Evolutionary conservation across 2,113 vertebrate species (phyloP).

Genomic region (Daubentonia madagascariensis): DNA sequence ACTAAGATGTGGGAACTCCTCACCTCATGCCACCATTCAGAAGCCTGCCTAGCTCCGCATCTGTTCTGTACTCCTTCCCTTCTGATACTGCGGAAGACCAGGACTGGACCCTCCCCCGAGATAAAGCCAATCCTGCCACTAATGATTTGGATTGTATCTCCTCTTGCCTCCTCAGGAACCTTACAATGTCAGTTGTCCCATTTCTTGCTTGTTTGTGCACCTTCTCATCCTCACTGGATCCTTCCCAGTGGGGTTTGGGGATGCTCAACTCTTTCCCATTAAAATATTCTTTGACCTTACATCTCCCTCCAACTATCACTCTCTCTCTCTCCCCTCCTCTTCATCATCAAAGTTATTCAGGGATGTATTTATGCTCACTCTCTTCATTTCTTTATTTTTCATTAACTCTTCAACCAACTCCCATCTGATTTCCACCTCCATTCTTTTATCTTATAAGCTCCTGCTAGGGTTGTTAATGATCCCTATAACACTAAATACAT

Average conservation of each 20-base stretch:
- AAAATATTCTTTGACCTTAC: neutral
- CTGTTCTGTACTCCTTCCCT: neutral
- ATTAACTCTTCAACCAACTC: neutral
- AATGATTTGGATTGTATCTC: neutral
- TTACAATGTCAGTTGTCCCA: neutral
- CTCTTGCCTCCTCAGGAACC: neutral
- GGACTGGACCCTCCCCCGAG: neutral
- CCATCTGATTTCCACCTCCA: neutral
- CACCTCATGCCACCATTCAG: neutral
- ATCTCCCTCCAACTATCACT: neutral
- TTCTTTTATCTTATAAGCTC: neutral
- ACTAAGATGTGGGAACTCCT: neutral
- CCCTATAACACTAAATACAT: neutral
- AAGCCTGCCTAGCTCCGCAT: neutral
- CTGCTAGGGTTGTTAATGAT: neutral
- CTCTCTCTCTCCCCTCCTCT: neutral
- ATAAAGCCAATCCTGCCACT: neutral
- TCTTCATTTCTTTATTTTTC: neutral
- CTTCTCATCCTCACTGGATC: neutral
- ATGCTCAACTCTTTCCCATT: neutral
- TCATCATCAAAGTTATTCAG: neutral
- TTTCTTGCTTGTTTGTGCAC: neutral
- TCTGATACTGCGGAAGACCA: neutral
- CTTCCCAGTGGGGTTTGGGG: neutral
- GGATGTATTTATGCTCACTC: neutral